Evolutionary conservation across 2,888 invertebrate species (phyloP).

Genomic region (Anodontia alba): DNA sequence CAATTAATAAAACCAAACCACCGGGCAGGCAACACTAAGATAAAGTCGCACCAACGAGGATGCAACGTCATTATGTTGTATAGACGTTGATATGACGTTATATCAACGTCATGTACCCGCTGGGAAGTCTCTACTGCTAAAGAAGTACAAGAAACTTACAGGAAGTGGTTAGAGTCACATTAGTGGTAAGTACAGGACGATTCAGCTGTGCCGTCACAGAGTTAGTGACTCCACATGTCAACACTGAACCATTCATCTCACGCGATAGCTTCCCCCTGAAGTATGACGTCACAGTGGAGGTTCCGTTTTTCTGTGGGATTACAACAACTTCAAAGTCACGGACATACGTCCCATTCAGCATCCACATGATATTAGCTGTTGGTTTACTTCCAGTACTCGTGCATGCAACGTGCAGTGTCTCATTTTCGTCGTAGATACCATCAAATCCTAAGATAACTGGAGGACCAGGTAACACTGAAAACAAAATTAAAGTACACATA

Average conservation of each 20-base stretch:
- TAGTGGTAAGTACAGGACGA: conserved; percentile 22
- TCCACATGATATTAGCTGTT: conserved; percentile 42
- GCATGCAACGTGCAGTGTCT: conserved; percentile 27
- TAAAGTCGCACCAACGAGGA: too few relatives aligned
- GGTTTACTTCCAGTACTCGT: conserved; percentile 41
- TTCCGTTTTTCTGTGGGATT: conserved; percentile 39
- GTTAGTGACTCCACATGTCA: conserved; percentile 56
- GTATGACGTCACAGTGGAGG: conserved; percentile 35
- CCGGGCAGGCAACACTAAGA: too few relatives aligned
- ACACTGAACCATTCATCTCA: conserved; percentile 42
- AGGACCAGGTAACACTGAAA: conserved; percentile 43
- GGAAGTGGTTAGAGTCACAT: conserved; percentile 35
- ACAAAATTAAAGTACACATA: not conserved
- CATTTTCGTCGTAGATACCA: conserved; percentile 50
- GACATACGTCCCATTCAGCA: conserved; percentile 23
- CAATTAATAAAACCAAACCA: too few relatives aligned
- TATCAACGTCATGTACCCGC: too few relatives aligned
- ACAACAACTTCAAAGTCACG: conserved; percentile 47
- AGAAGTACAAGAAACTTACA: conserved; percentile 48
- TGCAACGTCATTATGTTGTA: too few relatives aligned
- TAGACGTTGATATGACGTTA: too few relatives aligned
- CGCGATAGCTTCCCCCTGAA: conserved; percentile 34
- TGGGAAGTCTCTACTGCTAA: too few relatives aligned
- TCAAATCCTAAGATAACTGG: conserved; percentile 39
- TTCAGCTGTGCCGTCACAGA: conserved; percentile 25